Evolutionary conservation across 2,888 invertebrate species (phyloP), one percentile per base, ranked within the genome.

Genomic region (Ophion obscuratus): DNA sequence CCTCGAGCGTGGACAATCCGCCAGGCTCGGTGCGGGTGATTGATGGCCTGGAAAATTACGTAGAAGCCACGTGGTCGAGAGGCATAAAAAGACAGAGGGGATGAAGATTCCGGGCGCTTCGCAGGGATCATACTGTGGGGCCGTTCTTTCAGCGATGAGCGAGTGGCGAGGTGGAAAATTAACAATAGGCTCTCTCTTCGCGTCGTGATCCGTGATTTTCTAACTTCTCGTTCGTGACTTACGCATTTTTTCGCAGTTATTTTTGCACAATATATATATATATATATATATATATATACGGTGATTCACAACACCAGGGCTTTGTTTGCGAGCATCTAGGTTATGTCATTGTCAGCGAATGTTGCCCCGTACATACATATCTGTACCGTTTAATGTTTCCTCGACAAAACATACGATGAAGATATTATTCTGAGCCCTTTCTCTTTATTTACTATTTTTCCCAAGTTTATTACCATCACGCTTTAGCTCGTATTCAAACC

Each of bases 21-120:
- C 74, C 82, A 77, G 84, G 76, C 81, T 77, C 76, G 64, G 61
- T 27, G 68, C 53, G 84, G 83, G 88, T 90, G 89, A 90, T 89
- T 89, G 90, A 89, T 90, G 88, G 83, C 84, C 84, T 85, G 88
- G 87, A 89, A 89, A 88, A 88, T 90, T 88, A 88, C 86, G 88
- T 85, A 84, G 83, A 87, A 85, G 83, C 80, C 62, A 71, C 67
- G 76, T 76, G 83, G 71, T 82, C 66, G 70, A 36, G 73, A 44
- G 74, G 64, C 31, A 76, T 24, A 31, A 66, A 67, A 67, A 47
- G 61, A 61, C 27, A 70, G 66, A 57, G 61, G 44, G 61, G 64
- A 27, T 24, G 77, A 84, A 85, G 87, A 86, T 88, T 87, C 88
- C 83, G 83, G 86, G 87, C 84, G 66, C 24, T 62, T 74, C 70